Conservation (phyloP, 2,797 vertebrate species). For the Gila robusta region DNA sequence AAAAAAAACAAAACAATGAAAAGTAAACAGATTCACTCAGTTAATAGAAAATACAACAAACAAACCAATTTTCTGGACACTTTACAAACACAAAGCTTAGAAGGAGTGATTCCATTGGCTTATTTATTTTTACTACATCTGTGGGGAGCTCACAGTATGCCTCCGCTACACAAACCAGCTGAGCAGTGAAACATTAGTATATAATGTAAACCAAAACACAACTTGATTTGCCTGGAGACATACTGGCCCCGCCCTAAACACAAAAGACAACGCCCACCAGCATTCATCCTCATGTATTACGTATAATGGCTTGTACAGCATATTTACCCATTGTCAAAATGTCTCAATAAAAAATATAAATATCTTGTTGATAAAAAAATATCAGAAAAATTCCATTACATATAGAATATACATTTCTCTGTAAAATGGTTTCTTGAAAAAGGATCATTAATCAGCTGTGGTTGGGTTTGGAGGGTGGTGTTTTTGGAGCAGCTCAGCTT, state of each 20-base stretch:
- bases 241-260: background rate
- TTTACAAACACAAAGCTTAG: constrained; percentile 12
- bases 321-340: constrained; percentile 21
- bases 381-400: constrained; percentile 58
- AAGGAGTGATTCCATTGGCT: constrained; percentile 5
- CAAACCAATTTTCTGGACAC: background rate
- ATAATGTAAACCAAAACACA: constrained; percentile 20
- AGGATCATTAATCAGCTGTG: constrained; percentile 13
- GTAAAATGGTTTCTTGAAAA: constrained; percentile 53
- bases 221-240: constrained; percentile 25
- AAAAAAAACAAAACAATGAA: background rate
- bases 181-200: constrained; percentile 26
- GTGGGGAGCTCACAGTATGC: background rate
- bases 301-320: constrained; percentile 35
- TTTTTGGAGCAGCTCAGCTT: constrained; percentile 40
- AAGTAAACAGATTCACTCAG: background rate
- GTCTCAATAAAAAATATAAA: constrained; percentile 65
- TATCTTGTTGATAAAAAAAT: constrained; percentile 64
- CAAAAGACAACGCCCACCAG: background rate
- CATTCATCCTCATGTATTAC: background rate
- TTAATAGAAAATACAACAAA: background rate
- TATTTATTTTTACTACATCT: constrained; percentile 37
- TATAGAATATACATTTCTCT: constrained; percentile 56
- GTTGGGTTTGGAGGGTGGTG: background rate
- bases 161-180: background rate